phyloP scores from a whole-genome alignment of 2,113 vertebrate genomes.

The Myrmophylax atrothorax region DNA sequence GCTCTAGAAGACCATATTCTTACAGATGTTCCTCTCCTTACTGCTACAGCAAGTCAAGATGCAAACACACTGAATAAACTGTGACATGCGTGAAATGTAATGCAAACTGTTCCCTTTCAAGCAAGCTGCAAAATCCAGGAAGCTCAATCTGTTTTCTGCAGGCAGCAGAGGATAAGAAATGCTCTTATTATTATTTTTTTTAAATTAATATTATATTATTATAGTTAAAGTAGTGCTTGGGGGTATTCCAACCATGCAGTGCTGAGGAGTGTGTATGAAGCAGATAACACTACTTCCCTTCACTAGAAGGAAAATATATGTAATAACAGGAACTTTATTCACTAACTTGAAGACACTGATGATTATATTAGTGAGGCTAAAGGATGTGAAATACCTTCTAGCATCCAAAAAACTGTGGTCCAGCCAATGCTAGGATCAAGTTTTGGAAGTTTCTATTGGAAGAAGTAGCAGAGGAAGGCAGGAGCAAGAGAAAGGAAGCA shows the following conservation, averaged over 20 bases:
- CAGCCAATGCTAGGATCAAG: neutral
- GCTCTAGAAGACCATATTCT: neutral
- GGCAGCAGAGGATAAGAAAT: neutral
- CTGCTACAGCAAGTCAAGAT: neutral
- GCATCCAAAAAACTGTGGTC: neutral
- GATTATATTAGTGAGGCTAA: neutral
- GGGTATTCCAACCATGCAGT: neutral
- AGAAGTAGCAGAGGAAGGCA: neutral
- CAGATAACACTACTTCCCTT: constrained; percentile 26
- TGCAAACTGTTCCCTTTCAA: neutral
- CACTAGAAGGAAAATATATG: neutral
- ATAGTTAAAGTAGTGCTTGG: constrained; percentile 9
- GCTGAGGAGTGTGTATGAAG: neutral
- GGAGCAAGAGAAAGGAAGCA: neutral
- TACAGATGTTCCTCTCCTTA: neutral
- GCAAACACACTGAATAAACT: neutral
- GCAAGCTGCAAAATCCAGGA: neutral
- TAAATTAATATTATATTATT: neutral
- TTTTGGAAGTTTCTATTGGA: neutral
- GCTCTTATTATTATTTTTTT: neutral
- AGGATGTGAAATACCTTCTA: neutral
- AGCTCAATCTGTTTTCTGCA: neutral
- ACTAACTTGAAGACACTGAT: constrained; percentile 36
- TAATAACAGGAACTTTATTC: constrained; percentile 6
- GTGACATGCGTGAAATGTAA: neutral